Evolutionary conservation across 2,113 vertebrate species (phyloP).

Genomic region (Pithys albifrons): DNA sequence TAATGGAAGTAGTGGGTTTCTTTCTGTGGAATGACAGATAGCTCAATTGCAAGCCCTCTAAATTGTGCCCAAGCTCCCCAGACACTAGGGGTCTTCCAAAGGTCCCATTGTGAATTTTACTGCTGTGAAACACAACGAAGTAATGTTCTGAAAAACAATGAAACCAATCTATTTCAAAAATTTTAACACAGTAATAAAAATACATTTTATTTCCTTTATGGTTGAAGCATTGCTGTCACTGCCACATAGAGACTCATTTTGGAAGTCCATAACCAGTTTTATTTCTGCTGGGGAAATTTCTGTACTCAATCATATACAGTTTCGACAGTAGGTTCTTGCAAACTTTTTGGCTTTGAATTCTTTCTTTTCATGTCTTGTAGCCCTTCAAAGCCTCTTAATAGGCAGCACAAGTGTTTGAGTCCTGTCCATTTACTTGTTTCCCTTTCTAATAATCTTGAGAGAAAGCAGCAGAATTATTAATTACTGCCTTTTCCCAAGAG

Average conservation of each 20-base stretch:
- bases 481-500: neutral
- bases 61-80: neutral
- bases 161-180: neutral
- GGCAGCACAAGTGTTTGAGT: neutral
- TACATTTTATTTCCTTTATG: neutral
- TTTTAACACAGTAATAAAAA: neutral
- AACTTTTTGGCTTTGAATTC: neutral
- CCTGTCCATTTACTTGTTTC: neutral
- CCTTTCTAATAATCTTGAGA: neutral
- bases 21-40: neutral
- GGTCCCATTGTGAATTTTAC: neutral
- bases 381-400: neutral
- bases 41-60: neutral
- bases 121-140: neutral
- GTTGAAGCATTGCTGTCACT: neutral
- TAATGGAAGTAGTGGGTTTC: conserved; percentile 3
- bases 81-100: neutral
- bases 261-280: neutral
- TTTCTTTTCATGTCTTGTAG: neutral
- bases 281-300: neutral
- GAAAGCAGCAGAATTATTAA: neutral
- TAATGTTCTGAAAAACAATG: neutral
- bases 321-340: neutral
- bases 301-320: neutral
- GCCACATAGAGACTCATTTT: neutral